Base-by-base conservation (phyloP, 2,888 invertebrate genomes). In the Tuberolachnus salignus region DNA sequence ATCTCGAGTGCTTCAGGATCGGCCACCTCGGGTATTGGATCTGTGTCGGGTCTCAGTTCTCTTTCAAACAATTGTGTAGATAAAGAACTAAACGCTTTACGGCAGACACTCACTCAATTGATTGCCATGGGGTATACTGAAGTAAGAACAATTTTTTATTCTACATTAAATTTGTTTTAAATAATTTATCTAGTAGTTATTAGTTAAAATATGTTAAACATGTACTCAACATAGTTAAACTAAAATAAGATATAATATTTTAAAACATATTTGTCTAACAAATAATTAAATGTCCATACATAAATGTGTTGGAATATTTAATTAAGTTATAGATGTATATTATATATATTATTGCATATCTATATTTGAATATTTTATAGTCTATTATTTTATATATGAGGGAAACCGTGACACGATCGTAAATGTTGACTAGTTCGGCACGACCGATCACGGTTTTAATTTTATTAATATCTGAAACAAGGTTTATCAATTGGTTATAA, bases 61-160 rank as follows among this genome's bases (percentile, higher is more conserved):
- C 89, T 89, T 63, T 89, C 89, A 84, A 89, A 84, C 82, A 84
- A 84, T n/a, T 81, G 85, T 26, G 83, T 87, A 51, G 91, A 91
- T 83, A 92, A 91, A 84, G 90, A 91, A 83, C 53, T 80, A 10
- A 89, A 89, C 85, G 87, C 88, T 83, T 23, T 74, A 81, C 89
- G 91, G 71, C 91, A 91, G 84, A 88, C 90, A 49, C 85, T 91
- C 81, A 88, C 89, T 82, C 92, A 92, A 85, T 87, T 92, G 61
- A 86, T 90, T 83, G 89, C 89, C 82, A 89, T 92, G 87, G 92
- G 92, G 83, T 92, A 91, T 86, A 89, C 91, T 83, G 92, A 92
- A 90, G 92, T 92, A 87, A 85, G 82, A 64, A 63, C 23, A 23
- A 64, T 64, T 73, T n/a, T 63, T 3, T n/a, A 44, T 63, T 63